Base-by-base conservation (phyloP, 2,113 vertebrate genomes). In the Bubo scandiacus region DNA sequence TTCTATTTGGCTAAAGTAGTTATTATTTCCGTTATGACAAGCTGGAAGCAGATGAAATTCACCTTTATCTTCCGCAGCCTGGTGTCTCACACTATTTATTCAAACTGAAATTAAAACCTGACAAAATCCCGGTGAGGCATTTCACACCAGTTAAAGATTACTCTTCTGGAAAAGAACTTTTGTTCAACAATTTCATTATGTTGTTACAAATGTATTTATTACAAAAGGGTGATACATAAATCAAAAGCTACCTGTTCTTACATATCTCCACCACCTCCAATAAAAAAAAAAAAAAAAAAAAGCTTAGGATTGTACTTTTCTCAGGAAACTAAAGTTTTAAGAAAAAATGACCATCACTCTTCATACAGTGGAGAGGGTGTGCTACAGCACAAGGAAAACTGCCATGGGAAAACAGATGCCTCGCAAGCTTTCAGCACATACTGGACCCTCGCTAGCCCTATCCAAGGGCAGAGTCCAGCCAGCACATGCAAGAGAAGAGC, bases 81-180 rank as follows among this genome's bases (percentile, higher is more conserved):
- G 96, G 90, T 97, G 97, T 96, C 97, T 96, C 96, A 96, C 82
- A 86, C 97, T 98, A 98, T 98, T 98, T 98, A 98, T 98, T 98
- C 97, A 97, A 96, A 97, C 94, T 95, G 96, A 98, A 98, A 98
- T 98, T 98, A 98, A 98, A 98, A 98, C 97, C 97, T 97, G 96
- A 97, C 96, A 98, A 96, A 98, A 98, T 96, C 97, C 98, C 93
- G 97, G 94, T 42, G 79, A 94, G 96, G 94, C 96, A 92, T 77
- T 97, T 97, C 79, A 25, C 97, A 98, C 95, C 96, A 96, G 98
- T 95, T 96, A 96, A 96, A 98, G 96, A 98, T 97, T 98, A 97
- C 97, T 98, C 98, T 98, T 97, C 94, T 91, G 93, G 93, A 98
- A 98, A 97, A 97, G 91, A 97, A 97, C 93, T 97, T 98, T 97